phyloP scores from a whole-genome alignment of 2,113 vertebrate genomes.

The Hymenochirus boettgeri region DNA sequence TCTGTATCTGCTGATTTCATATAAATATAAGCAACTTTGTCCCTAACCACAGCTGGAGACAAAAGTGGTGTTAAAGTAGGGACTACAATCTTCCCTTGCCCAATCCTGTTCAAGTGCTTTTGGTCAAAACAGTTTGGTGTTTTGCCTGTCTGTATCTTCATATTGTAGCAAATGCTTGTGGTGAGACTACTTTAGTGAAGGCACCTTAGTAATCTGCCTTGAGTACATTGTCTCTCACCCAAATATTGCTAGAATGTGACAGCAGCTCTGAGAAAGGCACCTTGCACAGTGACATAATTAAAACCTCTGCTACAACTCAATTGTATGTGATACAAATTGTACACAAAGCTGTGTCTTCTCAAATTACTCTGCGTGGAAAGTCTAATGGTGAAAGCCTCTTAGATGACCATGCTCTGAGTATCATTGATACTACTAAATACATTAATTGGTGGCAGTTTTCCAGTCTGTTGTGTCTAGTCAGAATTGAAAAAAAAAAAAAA shows the following conservation, averaged over 20 bases:
- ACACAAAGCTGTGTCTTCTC: slow-evolving; percentile 53
- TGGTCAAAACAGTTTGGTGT: slow-evolving; percentile 23
- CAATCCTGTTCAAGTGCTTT: slow-evolving; percentile 23
- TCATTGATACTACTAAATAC: slow-evolving; percentile 59
- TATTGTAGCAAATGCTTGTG: slow-evolving; percentile 1
- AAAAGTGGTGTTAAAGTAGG: not conserved
- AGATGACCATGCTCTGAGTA: slow-evolving; percentile 45
- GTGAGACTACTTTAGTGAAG: slow-evolving; percentile 11
- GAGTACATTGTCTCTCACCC: slow-evolving; percentile 35
- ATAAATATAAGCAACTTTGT: not conserved
- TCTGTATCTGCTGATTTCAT: not conserved
- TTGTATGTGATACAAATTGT: slow-evolving; percentile 26
- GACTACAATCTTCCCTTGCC: not conserved
- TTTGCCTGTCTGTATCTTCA: slow-evolving; percentile 29
- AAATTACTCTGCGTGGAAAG: slow-evolving; percentile 55
- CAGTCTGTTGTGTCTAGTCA: slow-evolving; percentile 67
- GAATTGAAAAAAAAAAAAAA: slow-evolving; percentile 46
- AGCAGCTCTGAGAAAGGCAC: too few species aligned
- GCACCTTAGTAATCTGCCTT: slow-evolving; percentile 22
- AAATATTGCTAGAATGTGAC: slow-evolving; percentile 4
- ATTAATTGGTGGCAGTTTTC: slow-evolving; percentile 64
- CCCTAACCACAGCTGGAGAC: not conserved
- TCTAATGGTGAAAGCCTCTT: slow-evolving; percentile 55
- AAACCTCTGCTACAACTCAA: slow-evolving; percentile 43
- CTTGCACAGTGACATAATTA: slow-evolving; percentile 32